phyloP scores from a whole-genome alignment of 1,140 invertebrate genomes.

The Orchestia grillus region DNA sequence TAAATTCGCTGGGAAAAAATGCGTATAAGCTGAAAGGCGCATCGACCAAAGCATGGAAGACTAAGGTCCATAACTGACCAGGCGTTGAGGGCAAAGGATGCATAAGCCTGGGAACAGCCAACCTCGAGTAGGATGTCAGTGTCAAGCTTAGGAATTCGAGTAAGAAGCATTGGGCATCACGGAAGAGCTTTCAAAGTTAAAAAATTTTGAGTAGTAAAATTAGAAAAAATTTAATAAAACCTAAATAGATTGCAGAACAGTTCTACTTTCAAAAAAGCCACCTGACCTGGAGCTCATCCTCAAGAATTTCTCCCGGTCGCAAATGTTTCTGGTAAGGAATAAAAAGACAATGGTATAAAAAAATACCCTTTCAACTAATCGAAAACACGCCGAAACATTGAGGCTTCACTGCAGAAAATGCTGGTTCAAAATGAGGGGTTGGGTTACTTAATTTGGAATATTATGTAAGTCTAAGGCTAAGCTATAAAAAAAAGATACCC shows the following conservation, averaged over 20 bases:
- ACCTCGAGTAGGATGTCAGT: neutral
- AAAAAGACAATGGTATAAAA: constrained; percentile 57
- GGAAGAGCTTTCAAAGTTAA: neutral
- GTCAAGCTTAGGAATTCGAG: neutral
- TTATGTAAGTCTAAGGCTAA: neutral
- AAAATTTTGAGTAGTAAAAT: neutral
- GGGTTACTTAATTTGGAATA: neutral
- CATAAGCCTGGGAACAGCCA: neutral
- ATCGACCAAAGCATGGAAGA: neutral
- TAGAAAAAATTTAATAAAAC: constrained; percentile 27
- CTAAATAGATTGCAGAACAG: neutral
- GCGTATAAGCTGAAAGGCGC: neutral
- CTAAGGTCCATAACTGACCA: neutral
- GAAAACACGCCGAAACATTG: constrained; percentile 20
- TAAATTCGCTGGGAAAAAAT: neutral
- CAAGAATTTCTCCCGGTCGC: constrained; percentile 66
- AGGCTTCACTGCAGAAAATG: constrained; percentile 26
- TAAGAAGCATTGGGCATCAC: neutral
- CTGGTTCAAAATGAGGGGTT: neutral
- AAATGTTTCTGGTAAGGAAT: constrained; percentile 66
- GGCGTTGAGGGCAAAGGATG: neutral
- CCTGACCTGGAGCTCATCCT: constrained; percentile 66
- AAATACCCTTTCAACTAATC: constrained; percentile 49
- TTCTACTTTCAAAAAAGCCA: constrained; percentile 41
- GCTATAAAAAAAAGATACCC: neutral